Percentiles rank a stretch among this genome's conserved stretches.
Evolutionary conservation across 2,797 vertebrate species (phyloP).

Genomic region (Alauda arvensis): DNA sequence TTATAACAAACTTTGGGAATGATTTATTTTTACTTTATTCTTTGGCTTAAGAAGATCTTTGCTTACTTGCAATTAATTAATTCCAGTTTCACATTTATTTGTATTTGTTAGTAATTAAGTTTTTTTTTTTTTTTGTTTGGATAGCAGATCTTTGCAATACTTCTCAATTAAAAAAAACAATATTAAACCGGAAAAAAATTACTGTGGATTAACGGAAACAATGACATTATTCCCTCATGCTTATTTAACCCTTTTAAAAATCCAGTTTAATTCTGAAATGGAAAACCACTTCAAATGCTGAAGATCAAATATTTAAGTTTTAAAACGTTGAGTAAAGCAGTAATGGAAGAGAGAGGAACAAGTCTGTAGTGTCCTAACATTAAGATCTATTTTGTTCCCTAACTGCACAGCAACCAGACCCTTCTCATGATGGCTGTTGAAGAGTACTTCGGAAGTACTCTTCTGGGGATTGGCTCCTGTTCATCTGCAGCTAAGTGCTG

Average conservation of each 20-base stretch:
- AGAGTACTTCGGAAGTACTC: too few relatives aligned
- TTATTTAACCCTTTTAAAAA: neutral
- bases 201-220: neutral
- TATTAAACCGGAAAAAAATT: neutral
- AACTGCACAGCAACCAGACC: neutral
- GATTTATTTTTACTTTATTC: neutral
- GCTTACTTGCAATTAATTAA: neutral
- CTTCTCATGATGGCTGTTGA: neutral
- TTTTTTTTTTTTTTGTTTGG: neutral
- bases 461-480: neutral
- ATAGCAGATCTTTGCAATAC: neutral
- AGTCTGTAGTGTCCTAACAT: neutral
- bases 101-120: neutral
- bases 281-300: neutral
- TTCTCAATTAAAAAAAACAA: neutral
- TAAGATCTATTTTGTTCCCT: neutral
- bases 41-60: neutral
- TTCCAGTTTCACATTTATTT: neutral
- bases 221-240: neutral
- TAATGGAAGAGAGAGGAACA: neutral
- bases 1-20: neutral
- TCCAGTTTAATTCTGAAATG: neutral
- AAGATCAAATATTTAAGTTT: neutral
- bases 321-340: neutral
- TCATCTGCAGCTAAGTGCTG: neutral